Conservation (phyloP, 2,888 invertebrate species). For the Heliconius cydno region DNA sequence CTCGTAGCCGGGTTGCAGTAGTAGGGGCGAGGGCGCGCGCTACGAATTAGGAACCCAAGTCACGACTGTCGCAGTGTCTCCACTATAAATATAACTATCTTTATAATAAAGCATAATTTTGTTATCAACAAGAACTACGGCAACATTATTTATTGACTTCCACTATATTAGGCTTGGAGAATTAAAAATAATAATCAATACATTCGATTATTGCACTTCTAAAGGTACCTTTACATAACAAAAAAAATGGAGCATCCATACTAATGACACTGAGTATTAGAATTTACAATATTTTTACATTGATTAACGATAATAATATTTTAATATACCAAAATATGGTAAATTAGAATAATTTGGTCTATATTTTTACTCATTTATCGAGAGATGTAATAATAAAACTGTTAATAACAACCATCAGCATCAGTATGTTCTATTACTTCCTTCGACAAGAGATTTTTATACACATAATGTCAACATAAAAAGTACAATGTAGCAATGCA, state of each 20-base stretch:
- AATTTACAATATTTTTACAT: not conserved
- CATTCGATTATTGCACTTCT: constrained; percentile 13
- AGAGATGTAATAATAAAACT: not conserved
- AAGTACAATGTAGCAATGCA: constrained; percentile 8
- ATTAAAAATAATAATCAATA: constrained; percentile 64
- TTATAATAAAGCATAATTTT: constrained; percentile 76
- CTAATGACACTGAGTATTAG: constrained; percentile 46
- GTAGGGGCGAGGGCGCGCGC: constrained; percentile 50
- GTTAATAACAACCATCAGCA: not conserved
- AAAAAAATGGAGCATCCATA: not conserved
- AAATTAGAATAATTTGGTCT: not conserved
- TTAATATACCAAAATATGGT: not conserved
- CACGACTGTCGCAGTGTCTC: constrained; percentile 62
- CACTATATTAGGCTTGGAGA: constrained; percentile 70
- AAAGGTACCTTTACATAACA: not conserved
- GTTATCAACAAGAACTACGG: constrained; percentile 76
- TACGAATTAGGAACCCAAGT: constrained; percentile 67
- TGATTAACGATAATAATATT: not conserved
- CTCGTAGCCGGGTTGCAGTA: constrained; percentile 56
- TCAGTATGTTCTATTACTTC: not conserved
- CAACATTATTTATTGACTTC: constrained; percentile 73
- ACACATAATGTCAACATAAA: not conserved
- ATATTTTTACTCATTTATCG: not conserved
- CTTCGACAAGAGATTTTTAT: not conserved
- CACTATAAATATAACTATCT: constrained; percentile 76